Evolutionary conservation across 1,140 invertebrate species (phyloP), one percentile per base, ranked within the genome.

Genomic region (Euura saliciscinereae): DNA sequence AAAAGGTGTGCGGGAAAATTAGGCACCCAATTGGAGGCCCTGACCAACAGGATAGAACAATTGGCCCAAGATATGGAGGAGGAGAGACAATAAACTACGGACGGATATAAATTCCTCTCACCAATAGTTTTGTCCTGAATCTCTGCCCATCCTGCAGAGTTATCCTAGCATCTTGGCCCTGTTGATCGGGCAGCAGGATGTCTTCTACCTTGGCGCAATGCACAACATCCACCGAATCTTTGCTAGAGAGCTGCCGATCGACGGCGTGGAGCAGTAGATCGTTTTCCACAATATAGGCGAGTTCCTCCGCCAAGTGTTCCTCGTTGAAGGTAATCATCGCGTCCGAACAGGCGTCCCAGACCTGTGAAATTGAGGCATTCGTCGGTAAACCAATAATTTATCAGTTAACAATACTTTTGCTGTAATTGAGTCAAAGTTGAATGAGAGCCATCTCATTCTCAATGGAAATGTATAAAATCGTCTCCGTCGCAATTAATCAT

Each of bases 241-340:
- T 83, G 8, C 84, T 72, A 3, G 70, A 80, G 28, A 92, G 80
- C 64, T 89, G 81, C 72, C 86, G 88, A 75, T 91, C 90, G 4
- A 97, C 89, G 3, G 95, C 92, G 79, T 94, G 90, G 11, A 96
- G 81, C 66, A 98, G 89, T 4, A 98, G 87, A 88, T 97, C 93
- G 89, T 98, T 99, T 88, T 99, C 97, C n/a, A 98, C 94, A 79
- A 99, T 95, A 82, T 95, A 97, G 4, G 96, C 95, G 44, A 98
- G 88, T 79, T 94, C 91, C 70, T 93, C 89, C 66, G 90, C 85
- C 67, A 93, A 87, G 73, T 93, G 89, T 51, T 94, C 91, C 75
- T 94, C 88, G 79, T 95, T 93, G 83, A 98, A 98, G 70, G 93
- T 92, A 75, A 98, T 97, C 75, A 94, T 86, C 0, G 96, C 93